A percentile compares a stretch with the other conserved stretches of the same genome.
Evolutionary conservation across 2,888 invertebrate species (phyloP).

Genomic region (Acleris sparsana): DNA sequence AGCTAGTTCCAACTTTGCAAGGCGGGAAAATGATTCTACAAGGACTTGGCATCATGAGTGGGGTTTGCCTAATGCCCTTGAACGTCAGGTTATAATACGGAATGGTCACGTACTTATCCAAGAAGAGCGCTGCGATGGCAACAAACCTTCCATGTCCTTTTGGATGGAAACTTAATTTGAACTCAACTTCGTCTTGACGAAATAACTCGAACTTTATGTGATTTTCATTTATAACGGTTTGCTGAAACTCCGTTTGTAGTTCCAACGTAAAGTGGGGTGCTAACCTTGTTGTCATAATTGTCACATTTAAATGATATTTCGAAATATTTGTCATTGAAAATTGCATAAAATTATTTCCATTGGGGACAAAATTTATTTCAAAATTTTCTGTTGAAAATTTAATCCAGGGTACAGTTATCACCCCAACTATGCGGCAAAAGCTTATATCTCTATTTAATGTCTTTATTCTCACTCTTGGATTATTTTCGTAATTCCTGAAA

Average conservation of each 20-base stretch:
- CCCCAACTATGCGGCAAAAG: conserved; percentile 67
- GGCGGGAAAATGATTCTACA: conserved; percentile 71
- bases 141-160: conserved; percentile 66
- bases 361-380: conserved; percentile 59
- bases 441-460: conserved; percentile 66
- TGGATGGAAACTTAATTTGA: conserved; percentile 66
- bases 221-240: conserved; percentile 54
- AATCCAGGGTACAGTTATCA: conserved; percentile 73
- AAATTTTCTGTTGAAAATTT: conserved; percentile 67
- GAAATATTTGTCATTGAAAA: conserved; percentile 74
- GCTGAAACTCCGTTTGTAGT: conserved; percentile 51
- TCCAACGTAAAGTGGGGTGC: conserved; percentile 64
- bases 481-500: conserved; percentile 70
- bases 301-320: conserved; percentile 62
- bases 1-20: conserved; percentile 52
- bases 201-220: conserved; percentile 67
- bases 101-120: conserved; percentile 66
- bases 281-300: conserved; percentile 64
- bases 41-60: conserved; percentile 58
- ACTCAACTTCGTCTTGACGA: conserved; percentile 47
- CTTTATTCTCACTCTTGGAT: conserved; percentile 65
- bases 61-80: conserved; percentile 59
- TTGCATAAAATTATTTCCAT: conserved; percentile 52
- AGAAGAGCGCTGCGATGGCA: conserved; percentile 63
- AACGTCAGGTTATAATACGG: conserved; percentile 75